phyloP scores from a whole-genome alignment of 1,140 invertebrate genomes.

The Bombus breviceps region DNA sequence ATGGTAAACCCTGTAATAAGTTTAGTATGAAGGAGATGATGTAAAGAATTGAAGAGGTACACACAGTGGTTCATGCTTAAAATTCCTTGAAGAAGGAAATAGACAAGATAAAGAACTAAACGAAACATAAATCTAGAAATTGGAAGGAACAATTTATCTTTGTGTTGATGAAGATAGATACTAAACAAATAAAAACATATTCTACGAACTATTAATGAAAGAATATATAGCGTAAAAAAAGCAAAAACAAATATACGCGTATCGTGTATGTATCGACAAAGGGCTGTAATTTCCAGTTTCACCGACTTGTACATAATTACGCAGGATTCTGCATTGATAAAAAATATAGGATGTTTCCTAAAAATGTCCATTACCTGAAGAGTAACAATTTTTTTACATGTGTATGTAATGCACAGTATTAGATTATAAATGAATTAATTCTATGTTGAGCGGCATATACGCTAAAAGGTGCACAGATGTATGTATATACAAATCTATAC shows the following conservation, averaged over 20 bases:
- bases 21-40: conserved; percentile 24
- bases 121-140: not conserved
- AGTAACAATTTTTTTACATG: conserved; percentile 43
- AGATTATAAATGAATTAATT: conserved; percentile 21
- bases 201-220: not conserved
- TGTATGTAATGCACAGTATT: conserved; percentile 35
- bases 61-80: conserved; percentile 6
- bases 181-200: not conserved
- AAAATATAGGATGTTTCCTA: conserved; percentile 11
- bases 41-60: not conserved
- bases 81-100: conserved; percentile 24
- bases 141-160: conserved; percentile 1
- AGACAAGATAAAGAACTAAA: conserved; percentile 10
- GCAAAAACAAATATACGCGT: not conserved
- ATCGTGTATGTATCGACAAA: conserved; percentile 1
- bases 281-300: conserved; percentile 10
- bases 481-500: conserved; percentile 21
- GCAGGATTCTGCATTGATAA: conserved; percentile 34
- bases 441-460: not conserved
- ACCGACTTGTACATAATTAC: conserved; percentile 46
- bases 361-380: conserved; percentile 10
- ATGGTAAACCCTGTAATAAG: conserved; percentile 13
- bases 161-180: not conserved
- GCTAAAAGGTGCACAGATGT: conserved; percentile 19
- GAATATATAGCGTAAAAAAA: not conserved